Percentiles rank a stretch among this genome's conserved stretches.
These are phyloP conservation scores for Rhabdomys pumilio DNA, from an alignment of 2,797 vertebrate genomes.

Conservation along the genomic window DNA sequence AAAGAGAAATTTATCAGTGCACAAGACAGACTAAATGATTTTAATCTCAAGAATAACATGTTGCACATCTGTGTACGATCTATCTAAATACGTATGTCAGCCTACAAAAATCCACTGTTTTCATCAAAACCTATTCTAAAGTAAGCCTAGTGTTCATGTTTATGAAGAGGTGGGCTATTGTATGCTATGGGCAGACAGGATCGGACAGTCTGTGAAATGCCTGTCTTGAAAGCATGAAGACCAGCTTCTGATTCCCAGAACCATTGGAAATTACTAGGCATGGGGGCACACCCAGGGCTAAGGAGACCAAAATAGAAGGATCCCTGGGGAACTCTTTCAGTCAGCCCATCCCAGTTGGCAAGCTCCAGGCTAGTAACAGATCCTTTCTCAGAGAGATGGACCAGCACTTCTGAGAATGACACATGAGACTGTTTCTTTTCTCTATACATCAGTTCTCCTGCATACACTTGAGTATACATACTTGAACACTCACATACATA, in stretches of 20 bases:
- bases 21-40: neutral
- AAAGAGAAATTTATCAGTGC: slow-evolving; percentile 54
- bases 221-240: neutral
- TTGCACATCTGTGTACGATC: neutral
- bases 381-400: neutral
- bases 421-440: neutral
- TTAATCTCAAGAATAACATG: slow-evolving; percentile 54
- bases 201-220: neutral
- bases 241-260: neutral
- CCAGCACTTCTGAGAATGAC: neutral
- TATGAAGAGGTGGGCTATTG: neutral
- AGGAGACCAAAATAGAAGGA: too few relatives aligned
- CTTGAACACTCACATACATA: neutral
- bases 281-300: neutral
- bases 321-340: neutral
- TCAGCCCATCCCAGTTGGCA: neutral
- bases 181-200: neutral
- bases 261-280: neutral
- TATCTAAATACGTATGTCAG: neutral
- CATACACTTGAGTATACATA: neutral
- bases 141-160: neutral
- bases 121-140: neutral
- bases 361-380: neutral
- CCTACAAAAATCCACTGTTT: slow-evolving; percentile 21
- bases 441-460: neutral